These are phyloP conservation scores for Dusona sp. DNA, from an alignment of 2,888 invertebrate genomes.

Conservation along the genomic window DNA sequence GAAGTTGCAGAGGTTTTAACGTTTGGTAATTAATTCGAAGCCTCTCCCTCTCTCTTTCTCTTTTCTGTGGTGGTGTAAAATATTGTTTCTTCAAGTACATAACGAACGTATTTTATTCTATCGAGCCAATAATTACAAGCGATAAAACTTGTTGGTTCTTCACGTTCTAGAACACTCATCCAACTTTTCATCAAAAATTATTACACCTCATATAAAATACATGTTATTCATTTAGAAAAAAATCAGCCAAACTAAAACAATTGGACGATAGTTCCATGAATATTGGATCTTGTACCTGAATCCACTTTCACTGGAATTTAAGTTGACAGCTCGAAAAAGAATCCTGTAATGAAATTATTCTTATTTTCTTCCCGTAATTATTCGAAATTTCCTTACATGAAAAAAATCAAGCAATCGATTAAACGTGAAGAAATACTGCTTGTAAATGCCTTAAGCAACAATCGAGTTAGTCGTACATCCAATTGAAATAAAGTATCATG, in stretches of 20 bases:
- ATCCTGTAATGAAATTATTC: no score
- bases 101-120: constrained; percentile 51
- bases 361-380: no score
- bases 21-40: constrained; percentile 76
- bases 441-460: not conserved
- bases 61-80: constrained; percentile 30
- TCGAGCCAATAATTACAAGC: constrained; percentile 73
- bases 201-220: not conserved
- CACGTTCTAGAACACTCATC: constrained; percentile 29
- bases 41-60: constrained; percentile 45
- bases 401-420: not conserved
- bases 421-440: not conserved
- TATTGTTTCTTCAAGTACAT: constrained; percentile 29
- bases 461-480: not conserved
- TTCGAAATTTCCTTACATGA: not conserved
- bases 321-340: no score
- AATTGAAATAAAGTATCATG: not conserved
- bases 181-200: constrained; percentile 20
- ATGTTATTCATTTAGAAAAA: not conserved
- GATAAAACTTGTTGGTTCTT: constrained; percentile 72
- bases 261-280: not conserved
- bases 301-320: not conserved
- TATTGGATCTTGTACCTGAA: not conserved
- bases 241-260: not conserved
- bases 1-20: constrained; percentile 57